Evolutionary conservation across 2,888 invertebrate genomes (phyloP), one percentile per base, ranked within the genome.

Genomic region (Caenorhabditis auriculariae): DNA sequence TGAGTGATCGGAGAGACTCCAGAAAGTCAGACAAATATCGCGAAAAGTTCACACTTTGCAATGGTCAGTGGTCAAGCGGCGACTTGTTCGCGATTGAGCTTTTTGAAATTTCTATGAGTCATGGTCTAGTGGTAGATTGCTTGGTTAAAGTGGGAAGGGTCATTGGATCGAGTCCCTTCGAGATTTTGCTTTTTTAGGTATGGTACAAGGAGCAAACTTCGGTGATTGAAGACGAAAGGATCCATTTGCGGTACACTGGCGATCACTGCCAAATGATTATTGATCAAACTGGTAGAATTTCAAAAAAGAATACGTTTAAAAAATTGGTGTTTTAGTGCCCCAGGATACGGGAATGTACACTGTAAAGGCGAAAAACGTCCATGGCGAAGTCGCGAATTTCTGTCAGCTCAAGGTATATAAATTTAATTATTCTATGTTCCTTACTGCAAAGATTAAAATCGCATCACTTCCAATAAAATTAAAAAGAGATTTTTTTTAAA

Each of bases 161-260:
- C n/a, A 12, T 9, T 12, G n/a, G 35, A 35, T 35, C 35, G 9
- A 9, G 9, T 9, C 35, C 35, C 35, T 35, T 35, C n/a, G 17
- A 41, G 7, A 41, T 41, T 50, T 2, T 41, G n/a, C 7, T 41
- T 17, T 37, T 41, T 15, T 19, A 61, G 42, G 87, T 88, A 69
- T 88, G 88, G 88, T 90, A 89, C 81, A 89, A 89, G 77, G 88
- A 91, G 75, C 88, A 88, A 49, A 86, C 88, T 53, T 90, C 90
- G 0, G 88, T 92, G 0, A 90, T 90, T 81, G 90, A 91, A 82
- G 90, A 90, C 0, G 86, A 88, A 32, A 90, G 91, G 79, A 88
- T 90, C 69, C 89, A 89, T 79, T 83, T 91, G 28, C 84, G 89
- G 4, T 91, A 91, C 63, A 46, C 57, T 7, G 78, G 91, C 15